Evolutionary conservation across 2,113 vertebrate species (phyloP).

Genomic region (Gymnogyps californianus): DNA sequence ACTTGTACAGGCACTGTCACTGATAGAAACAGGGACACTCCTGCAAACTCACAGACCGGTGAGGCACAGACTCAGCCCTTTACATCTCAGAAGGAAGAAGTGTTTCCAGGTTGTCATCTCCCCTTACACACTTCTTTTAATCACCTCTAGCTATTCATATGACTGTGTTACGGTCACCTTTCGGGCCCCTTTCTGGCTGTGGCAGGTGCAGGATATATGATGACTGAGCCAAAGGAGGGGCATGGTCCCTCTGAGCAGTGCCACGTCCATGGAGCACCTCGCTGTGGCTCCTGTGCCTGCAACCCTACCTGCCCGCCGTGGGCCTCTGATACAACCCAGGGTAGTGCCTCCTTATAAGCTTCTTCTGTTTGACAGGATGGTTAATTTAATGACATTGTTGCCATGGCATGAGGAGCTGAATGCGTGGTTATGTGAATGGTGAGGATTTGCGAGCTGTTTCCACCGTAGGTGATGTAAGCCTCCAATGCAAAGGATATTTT

Average conservation of each 20-base stretch:
- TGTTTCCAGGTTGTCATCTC: neutral
- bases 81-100: neutral
- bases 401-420: neutral
- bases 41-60: neutral
- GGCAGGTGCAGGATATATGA: accelerated
- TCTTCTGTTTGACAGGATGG: neutral
- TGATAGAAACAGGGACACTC: neutral
- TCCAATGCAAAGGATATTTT: neutral
- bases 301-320: accelerated
- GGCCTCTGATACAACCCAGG: neutral
- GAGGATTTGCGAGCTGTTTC: neutral
- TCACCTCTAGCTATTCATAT: neutral
- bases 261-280: accelerated
- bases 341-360: neutral
- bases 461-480: neutral
- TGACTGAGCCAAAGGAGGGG: neutral
- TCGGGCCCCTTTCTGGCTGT: neutral
- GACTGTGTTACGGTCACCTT: neutral
- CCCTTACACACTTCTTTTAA: neutral
- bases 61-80: neutral
- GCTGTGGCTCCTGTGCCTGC: neutral
- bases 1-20: neutral
- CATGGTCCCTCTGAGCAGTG: neutral
- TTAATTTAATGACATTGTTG: neutral
- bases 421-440: neutral